These are phyloP conservation scores for Drosophila kambysellisi DNA, from an alignment of 2,888 invertebrate genomes.

Conservation along the genomic window DNA sequence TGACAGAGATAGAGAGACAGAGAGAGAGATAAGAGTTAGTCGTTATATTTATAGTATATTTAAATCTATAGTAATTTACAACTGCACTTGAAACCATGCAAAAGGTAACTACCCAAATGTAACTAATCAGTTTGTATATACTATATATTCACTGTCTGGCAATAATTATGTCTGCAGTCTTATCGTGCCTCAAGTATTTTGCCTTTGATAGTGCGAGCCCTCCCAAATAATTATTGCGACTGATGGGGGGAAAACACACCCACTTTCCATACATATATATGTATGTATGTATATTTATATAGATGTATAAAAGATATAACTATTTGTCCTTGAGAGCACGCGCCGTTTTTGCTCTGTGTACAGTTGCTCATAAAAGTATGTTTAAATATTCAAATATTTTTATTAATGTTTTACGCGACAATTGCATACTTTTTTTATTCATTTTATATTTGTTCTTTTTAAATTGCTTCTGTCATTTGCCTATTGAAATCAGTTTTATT, in stretches of 20 bases:
- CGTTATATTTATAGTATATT: background rate
- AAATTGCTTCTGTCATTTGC: too few species aligned
- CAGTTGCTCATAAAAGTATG: conserved; percentile 9
- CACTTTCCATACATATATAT: conserved; percentile 19
- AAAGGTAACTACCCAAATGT: background rate
- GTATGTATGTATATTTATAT: background rate
- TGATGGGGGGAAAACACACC: conserved; percentile 31
- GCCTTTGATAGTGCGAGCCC: conserved; percentile 38
- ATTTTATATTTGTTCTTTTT: background rate
- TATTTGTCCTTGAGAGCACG: conserved; percentile 27
- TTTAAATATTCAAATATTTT: background rate
- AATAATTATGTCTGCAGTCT: conserved; percentile 31
- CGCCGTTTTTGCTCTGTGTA: conserved; percentile 4
- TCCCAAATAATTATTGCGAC: background rate
- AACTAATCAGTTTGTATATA: conserved; percentile 30
- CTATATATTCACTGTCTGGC: conserved; percentile 6
- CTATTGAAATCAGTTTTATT: background rate
- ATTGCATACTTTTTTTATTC: background rate
- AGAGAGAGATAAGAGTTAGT: conserved; percentile 17
- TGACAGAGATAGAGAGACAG: background rate
- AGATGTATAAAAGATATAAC: conserved; percentile 1
- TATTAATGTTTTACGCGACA: background rate
- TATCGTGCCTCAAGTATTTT: conserved; percentile 35
- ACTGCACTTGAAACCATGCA: conserved; percentile 18
- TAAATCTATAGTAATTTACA: conserved; percentile 13